Conservation (phyloP, 2,797 vertebrate genomes). For the Cyclura pinguis region DNA sequence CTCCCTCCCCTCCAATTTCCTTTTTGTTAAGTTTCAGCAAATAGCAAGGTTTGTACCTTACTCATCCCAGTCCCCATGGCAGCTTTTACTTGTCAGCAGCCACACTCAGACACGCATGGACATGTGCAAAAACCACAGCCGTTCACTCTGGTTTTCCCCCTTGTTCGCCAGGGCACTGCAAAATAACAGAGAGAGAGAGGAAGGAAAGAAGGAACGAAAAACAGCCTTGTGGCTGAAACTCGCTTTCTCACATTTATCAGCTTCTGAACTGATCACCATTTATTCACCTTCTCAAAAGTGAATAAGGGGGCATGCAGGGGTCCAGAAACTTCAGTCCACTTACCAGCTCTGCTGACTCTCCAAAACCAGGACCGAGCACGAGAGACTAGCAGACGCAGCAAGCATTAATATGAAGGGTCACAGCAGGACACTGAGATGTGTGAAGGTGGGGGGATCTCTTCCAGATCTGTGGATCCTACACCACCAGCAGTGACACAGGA, state of each 20-base stretch:
- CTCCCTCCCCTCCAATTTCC: not conserved
- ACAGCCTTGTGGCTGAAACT: not conserved
- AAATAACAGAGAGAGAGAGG: conserved; percentile 22
- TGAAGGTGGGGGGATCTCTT: conserved; percentile 41
- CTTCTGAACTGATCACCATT: not conserved
- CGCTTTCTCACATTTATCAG: not conserved
- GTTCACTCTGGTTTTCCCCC: not conserved
- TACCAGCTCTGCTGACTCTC: not conserved
- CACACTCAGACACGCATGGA: not conserved
- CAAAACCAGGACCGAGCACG: not conserved
- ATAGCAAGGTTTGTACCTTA: conserved; percentile 80
- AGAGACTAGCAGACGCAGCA: fast-evolving
- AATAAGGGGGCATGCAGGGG: not conserved
- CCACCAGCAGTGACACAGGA: not conserved
- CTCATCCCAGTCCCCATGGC: conserved; percentile 93
- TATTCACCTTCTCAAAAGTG: no score
- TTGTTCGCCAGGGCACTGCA: conserved; percentile 20
- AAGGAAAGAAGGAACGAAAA: no score
- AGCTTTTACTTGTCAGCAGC: not conserved
- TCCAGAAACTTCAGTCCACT: conserved; percentile 32
- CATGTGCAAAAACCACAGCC: no score
- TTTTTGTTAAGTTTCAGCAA: not conserved
- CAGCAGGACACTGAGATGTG: fast-evolving
- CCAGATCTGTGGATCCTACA: not conserved
- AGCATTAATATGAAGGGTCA: conserved; percentile 28